Evolutionary conservation across 2,113 vertebrate genomes (phyloP), one percentile per base, ranked within the genome.

Genomic region (Prunella fulvescens): DNA sequence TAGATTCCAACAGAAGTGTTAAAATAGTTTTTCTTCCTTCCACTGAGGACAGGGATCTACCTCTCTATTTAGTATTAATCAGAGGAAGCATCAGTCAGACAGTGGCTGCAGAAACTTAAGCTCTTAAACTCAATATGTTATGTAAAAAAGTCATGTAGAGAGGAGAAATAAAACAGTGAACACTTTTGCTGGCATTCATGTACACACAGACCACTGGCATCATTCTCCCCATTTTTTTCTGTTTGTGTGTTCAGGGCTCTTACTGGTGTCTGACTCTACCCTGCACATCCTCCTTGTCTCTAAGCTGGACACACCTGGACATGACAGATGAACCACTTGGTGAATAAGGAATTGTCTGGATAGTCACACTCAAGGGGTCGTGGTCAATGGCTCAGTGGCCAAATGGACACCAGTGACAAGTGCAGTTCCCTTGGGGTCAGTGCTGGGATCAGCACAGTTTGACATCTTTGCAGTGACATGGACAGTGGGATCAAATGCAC

Each of bases 21-120:
- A 56, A 81, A 78, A 81, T 10, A 83, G 24, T 94, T 94, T 96
- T 91, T 96, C 62, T 95, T 95, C 61, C 60, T 88, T 88, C 44
- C 18, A 23, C 0, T 51, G 64, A 74, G 31, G 51, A 83, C 60
- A 56, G 6, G 67, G 14, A 70, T 28, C 50, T 92, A 64, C 47
- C 44, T 83, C 31, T 82, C 31, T 45, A 53, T 62, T 91, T 92
- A 62, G n/a, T 78, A 62, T 66, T 71, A 86, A 90, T 94, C 87
- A 78, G 54, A 73, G 20, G 37, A 12, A 92, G 2, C 54, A 86
- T 82, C 62, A 23, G 10, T 82, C 90, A 89, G 12, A 42, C 53
- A 80, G 22, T 24, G 35, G 28, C 24, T 86, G 19, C 29, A 88
- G 64, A 82, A 90, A 85, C 6, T 40, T 45, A 24, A 44, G 37